Conservation (phyloP, 2,888 invertebrate species). For the Hybos culiciformis region DNA sequence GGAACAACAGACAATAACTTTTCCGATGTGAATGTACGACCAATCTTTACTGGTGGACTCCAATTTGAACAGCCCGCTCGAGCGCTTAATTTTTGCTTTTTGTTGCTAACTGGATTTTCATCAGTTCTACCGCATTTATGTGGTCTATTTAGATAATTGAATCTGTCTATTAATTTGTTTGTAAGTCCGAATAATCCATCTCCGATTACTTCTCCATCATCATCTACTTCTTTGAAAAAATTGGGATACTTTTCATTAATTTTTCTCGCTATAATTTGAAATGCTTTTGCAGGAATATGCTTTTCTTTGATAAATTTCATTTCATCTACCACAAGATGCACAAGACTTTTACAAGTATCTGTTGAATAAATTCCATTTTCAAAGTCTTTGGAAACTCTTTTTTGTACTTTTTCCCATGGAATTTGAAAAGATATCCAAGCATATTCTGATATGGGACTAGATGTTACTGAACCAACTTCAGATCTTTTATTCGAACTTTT, state of each 20-base stretch:
- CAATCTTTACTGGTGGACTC: not conserved
- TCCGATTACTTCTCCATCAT: not conserved
- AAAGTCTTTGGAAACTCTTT: not conserved
- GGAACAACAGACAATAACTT: no score
- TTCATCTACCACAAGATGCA: not conserved
- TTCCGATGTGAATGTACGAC: no score
- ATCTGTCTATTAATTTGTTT: not conserved
- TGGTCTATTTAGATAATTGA: not conserved
- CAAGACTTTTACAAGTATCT: not conserved
- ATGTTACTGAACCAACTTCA: no score
- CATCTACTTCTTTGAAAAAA: not conserved
- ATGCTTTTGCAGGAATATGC: not conserved
- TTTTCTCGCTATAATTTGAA: not conserved
- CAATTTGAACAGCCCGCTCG: not conserved
- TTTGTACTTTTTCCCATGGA: not conserved
- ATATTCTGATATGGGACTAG: not conserved
- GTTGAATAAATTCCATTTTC: not conserved
- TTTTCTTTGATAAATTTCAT: not conserved
- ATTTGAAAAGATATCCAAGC: not conserved
- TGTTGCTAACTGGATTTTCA: not conserved
- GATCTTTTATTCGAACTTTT: no score
- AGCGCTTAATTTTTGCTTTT: not conserved
- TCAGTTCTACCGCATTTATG: not conserved
- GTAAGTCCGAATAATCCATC: not conserved
- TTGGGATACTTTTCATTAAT: not conserved